These are phyloP conservation scores for Urocyon cinereoargenteus DNA, from an alignment of 2,797 vertebrate species.

Conservation along the genomic window DNA sequence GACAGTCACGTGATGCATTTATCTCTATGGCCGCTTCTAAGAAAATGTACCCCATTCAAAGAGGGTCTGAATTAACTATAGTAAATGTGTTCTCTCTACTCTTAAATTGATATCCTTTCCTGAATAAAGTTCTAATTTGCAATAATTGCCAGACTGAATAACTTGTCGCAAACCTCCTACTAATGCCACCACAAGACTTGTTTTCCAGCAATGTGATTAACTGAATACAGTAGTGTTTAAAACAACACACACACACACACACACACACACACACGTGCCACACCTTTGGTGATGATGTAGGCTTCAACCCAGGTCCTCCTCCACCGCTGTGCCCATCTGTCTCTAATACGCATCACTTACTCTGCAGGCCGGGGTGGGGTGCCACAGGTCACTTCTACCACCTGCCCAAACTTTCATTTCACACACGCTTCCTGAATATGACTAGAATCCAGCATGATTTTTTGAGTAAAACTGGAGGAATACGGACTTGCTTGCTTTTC, in stretches of 20 bases:
- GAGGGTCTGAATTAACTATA: conserved; percentile 73
- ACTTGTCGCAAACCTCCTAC: conserved; percentile 71
- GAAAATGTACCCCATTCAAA: conserved; percentile 73
- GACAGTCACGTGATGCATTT: conserved; percentile 55
- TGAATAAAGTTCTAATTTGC: conserved; percentile 76
- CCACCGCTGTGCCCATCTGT: conserved; percentile 83
- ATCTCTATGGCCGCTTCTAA: conserved; percentile 76
- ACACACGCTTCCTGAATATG: conserved; percentile 75
- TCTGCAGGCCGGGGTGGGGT: conserved; percentile 56
- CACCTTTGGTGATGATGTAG: conserved; percentile 58
- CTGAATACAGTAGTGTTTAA: conserved; percentile 83
- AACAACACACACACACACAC: background rate
- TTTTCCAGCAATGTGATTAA: conserved; percentile 83
- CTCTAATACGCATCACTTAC: conserved; percentile 77
- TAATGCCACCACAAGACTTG: conserved; percentile 60
- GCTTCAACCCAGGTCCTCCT: conserved; percentile 30
- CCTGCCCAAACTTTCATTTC: conserved; percentile 83
- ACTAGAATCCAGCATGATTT: conserved; percentile 28
- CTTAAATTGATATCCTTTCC: conserved; percentile 66
- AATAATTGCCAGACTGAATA: conserved; percentile 76
- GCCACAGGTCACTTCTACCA: conserved; percentile 79
- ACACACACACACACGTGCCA: background rate
- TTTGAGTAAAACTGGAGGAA: conserved; percentile 61
- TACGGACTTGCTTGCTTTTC: conserved; percentile 23
- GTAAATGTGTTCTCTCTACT: conserved; percentile 64